Evolutionary conservation across 2,797 vertebrate genomes (phyloP).

Genomic region (Lemur catta): DNA sequence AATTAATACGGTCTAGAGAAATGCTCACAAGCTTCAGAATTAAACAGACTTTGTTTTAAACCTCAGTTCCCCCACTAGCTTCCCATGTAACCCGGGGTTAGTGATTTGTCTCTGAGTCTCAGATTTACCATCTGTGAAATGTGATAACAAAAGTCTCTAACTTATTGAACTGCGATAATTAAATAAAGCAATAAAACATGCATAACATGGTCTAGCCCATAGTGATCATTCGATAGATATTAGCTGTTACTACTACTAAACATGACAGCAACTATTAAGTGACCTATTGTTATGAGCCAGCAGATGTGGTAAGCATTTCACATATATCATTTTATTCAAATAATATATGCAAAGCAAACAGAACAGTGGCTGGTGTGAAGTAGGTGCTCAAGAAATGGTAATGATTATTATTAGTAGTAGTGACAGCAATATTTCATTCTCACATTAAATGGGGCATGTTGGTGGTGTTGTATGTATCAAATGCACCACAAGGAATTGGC

Average conservation of each 20-base stretch:
- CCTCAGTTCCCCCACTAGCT: background rate
- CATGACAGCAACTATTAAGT: background rate
- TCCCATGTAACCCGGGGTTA: background rate
- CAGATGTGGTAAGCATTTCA: background rate
- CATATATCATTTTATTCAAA: background rate
- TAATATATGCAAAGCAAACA: background rate
- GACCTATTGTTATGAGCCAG: background rate
- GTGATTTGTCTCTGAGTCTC: background rate
- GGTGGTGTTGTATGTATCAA: background rate
- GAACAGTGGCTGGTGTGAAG: background rate
- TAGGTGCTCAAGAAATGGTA: background rate
- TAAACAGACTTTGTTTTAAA: background rate
- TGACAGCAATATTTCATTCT: background rate
- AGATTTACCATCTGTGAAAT: background rate
- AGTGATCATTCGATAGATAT: background rate
- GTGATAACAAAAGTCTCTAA: background rate
- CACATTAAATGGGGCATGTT: background rate
- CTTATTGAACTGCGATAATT: background rate
- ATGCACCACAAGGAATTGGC: background rate
- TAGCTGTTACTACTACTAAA: background rate
- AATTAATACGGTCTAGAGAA: background rate
- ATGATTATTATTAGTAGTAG: too few species aligned
- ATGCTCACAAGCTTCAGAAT: background rate
- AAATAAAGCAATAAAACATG: background rate
- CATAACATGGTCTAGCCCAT: background rate